Conservation (phyloP, 1,140 invertebrate genomes). For the Aethina tumida region DNA sequence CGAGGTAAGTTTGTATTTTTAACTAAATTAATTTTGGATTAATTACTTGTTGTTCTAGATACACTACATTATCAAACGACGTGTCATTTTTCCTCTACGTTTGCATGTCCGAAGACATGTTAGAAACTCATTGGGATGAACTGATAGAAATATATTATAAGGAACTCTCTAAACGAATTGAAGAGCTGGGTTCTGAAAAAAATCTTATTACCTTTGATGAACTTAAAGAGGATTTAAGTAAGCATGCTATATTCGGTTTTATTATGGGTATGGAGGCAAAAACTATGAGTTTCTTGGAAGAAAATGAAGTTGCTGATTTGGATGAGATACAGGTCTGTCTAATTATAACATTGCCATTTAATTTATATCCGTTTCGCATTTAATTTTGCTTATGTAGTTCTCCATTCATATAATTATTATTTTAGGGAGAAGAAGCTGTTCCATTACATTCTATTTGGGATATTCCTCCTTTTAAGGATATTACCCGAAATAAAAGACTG, state of each 20-base stretch:
- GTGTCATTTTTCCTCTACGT: slow-evolving; percentile 44
- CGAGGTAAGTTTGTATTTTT: slow-evolving; percentile 34
- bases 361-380: background rate
- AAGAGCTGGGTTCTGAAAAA: slow-evolving; percentile 21
- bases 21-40: background rate
- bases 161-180: slow-evolving; percentile 30
- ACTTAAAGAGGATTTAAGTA: slow-evolving; percentile 16
- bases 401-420: slow-evolving; percentile 9
- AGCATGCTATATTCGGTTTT: slow-evolving; percentile 17
- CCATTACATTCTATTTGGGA: slow-evolving; percentile 26
- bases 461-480: slow-evolving; percentile 19
- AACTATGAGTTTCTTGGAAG: slow-evolving; percentile 25
- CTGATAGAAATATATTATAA: slow-evolving; percentile 40
- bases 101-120: slow-evolving; percentile 37
- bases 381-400: slow-evolving; percentile 3
- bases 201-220: slow-evolving; percentile 18
- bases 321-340: slow-evolving; percentile 21
- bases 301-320: slow-evolving; percentile 24
- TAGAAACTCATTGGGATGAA: slow-evolving; percentile 35
- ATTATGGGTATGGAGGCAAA: slow-evolving; percentile 26
- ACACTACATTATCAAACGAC: slow-evolving; percentile 41
- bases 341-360: slow-evolving; percentile 1
- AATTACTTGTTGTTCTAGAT: slow-evolving; percentile 24
- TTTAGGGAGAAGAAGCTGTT: slow-evolving; percentile 23
- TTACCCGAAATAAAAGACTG: slow-evolving; percentile 18